A percentile compares a stretch with the other conserved stretches of the same genome.
Conservation (phyloP, 2,797 vertebrate species). For the Eulemur coronatus region DNA sequence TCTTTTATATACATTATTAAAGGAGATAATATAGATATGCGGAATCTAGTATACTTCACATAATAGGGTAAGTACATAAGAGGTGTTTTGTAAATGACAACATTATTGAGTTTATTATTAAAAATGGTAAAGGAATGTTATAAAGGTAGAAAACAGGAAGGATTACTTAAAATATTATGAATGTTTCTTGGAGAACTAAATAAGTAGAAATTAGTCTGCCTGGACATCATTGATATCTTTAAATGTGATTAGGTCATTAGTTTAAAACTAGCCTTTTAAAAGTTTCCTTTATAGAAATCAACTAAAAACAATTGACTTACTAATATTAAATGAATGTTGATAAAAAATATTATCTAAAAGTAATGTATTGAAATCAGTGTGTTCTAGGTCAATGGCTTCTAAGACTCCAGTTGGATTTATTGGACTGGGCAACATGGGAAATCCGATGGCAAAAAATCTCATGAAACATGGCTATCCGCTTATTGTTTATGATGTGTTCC, state of each 20-base stretch:
- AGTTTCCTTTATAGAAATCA: background rate
- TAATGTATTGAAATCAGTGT: constrained; percentile 87
- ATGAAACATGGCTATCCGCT: constrained; percentile 97
- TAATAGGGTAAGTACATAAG: background rate
- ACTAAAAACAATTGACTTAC: background rate
- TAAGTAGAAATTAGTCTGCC: background rate
- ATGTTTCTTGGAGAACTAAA: background rate
- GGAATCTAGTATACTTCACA: background rate
- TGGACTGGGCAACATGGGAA: constrained; percentile 99
- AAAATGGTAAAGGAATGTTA: constrained; percentile 1
- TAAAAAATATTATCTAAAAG: constrained; percentile 62
- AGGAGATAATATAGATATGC: background rate
- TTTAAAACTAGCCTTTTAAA: constrained; percentile 21
- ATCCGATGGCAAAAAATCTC: constrained; percentile 99
- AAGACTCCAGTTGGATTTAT: constrained; percentile 98
- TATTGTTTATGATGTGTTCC: constrained; percentile 96
- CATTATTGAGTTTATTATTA: constrained; percentile 20
- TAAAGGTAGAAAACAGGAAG: background rate
- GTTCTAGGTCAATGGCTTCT: constrained; percentile 95
- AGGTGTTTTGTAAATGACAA: background rate
- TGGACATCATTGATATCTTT: background rate
- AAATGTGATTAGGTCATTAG: constrained; percentile 8
- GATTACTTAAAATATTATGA: background rate
- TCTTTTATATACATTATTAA: background rate
- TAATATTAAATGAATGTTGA: constrained; percentile 23